Evolutionary conservation across 53 echinoderm and acorn worm species (phyloP).

Genomic region (Paracentrotus lividus): DNA sequence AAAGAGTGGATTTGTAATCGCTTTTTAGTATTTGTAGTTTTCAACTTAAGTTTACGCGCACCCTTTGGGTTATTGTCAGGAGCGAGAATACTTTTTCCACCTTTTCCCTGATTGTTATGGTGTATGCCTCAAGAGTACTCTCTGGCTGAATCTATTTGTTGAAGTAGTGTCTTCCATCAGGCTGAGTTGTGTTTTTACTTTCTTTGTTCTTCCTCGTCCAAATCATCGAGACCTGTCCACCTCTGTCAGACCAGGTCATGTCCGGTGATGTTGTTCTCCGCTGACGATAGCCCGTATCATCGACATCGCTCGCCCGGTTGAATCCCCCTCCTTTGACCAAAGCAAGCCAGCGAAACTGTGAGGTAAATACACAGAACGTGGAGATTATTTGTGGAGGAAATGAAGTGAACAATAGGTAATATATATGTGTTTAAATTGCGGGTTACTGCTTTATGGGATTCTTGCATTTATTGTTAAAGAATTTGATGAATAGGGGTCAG

Average conservation of each 20-base stretch:
- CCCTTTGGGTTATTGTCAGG: not conserved
- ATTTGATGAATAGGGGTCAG: no score
- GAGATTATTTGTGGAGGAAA: no score
- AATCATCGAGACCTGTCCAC: slow-evolving; percentile 39
- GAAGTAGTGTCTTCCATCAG: not conserved
- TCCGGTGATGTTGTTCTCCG: not conserved
- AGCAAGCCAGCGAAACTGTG: slow-evolving; percentile 3
- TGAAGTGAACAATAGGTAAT: no score
- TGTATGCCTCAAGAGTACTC: not conserved
- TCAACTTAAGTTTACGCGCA: not conserved
- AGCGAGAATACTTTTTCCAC: not conserved
- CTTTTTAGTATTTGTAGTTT: no score
- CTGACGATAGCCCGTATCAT: not conserved
- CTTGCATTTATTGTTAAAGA: no score
- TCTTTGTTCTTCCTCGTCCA: not conserved
- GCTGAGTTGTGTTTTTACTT: not conserved
- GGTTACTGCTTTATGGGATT: no score
- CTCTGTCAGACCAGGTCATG: not conserved
- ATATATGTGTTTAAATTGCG: no score
- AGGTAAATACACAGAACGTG: not conserved
- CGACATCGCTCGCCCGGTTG: not conserved
- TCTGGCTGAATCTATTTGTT: not conserved
- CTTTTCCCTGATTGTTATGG: not conserved
- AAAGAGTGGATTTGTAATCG: no score
- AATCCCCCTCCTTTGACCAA: not conserved